These are phyloP conservation scores for Alentia gelatinosa DNA, from an alignment of 2,888 invertebrate genomes.

Conservation along the genomic window DNA sequence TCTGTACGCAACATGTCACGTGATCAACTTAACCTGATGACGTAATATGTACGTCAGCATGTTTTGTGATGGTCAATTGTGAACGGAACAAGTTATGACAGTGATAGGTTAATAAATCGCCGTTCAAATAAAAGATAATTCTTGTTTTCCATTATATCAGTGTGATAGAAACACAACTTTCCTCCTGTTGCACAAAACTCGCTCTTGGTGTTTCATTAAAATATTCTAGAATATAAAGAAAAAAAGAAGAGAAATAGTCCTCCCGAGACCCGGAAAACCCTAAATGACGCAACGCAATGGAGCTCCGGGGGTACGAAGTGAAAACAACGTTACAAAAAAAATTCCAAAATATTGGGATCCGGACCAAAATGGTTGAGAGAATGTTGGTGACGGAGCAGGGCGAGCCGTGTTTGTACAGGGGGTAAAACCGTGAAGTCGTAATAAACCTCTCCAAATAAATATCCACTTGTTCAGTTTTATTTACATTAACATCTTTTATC, in stretches of 20 bases:
- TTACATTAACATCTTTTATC: background rate
- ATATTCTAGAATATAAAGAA: background rate
- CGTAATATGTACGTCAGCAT: background rate
- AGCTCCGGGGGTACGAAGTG: constrained; percentile 4
- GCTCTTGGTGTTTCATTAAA: too few relatives aligned
- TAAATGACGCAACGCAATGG: constrained; percentile 25
- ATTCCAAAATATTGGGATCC: background rate
- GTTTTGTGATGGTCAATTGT: background rate
- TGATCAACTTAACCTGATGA: background rate
- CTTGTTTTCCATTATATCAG: background rate
- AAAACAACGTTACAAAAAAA: background rate
- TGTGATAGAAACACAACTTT: too few relatives aligned
- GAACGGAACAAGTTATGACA: constrained; percentile 47
- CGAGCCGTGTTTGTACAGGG: background rate
- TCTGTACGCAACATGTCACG: background rate
- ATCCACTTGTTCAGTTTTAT: background rate
- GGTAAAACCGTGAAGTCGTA: background rate
- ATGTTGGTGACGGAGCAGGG: background rate
- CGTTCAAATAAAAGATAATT: background rate
- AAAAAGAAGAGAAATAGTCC: background rate
- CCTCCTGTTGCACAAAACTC: too few relatives aligned
- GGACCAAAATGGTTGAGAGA: background rate
- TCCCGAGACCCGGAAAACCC: constrained; percentile 6
- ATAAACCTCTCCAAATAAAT: background rate
- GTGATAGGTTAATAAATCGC: constrained; percentile 38